These are phyloP conservation scores for Scyliorhinus canicula DNA, from an alignment of 2,797 vertebrate genomes.

Conservation along the genomic window DNA sequence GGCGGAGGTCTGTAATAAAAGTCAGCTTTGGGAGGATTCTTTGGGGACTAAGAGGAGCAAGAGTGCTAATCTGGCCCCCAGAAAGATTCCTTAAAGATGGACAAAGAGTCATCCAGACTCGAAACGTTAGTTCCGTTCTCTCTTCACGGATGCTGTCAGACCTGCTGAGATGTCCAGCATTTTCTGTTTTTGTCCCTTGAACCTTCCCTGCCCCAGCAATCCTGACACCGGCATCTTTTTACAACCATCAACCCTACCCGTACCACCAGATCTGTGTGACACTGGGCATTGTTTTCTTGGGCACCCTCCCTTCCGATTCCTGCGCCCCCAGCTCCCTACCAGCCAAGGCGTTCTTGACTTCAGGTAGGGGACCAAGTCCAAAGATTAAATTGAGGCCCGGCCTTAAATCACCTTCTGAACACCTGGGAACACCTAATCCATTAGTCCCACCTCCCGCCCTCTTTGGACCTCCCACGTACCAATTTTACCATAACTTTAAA, in stretches of 20 bases:
- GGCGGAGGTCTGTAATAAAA: neutral
- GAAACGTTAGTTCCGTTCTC: too few relatives aligned
- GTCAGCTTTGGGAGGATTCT: neutral
- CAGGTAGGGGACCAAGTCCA: neutral
- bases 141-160: too few relatives aligned
- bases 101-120: too few relatives aligned
- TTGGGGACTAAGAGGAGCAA: neutral
- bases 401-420: neutral
- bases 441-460: neutral
- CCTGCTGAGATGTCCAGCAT: too few relatives aligned
- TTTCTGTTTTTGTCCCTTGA: too few relatives aligned
- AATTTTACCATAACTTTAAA: neutral
- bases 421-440: neutral
- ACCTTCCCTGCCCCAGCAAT: neutral
- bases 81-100: neutral
- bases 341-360: neutral
- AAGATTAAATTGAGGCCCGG: neutral
- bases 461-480: too few relatives aligned
- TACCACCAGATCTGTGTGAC: neutral
- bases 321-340: neutral
- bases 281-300: neutral
- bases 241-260: too few relatives aligned
- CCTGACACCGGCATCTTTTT: neutral
- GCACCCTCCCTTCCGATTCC: neutral
- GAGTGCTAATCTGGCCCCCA: neutral